phyloP scores from a whole-genome alignment of 1,140 invertebrate genomes.

The Diorhabda carinulata region DNA sequence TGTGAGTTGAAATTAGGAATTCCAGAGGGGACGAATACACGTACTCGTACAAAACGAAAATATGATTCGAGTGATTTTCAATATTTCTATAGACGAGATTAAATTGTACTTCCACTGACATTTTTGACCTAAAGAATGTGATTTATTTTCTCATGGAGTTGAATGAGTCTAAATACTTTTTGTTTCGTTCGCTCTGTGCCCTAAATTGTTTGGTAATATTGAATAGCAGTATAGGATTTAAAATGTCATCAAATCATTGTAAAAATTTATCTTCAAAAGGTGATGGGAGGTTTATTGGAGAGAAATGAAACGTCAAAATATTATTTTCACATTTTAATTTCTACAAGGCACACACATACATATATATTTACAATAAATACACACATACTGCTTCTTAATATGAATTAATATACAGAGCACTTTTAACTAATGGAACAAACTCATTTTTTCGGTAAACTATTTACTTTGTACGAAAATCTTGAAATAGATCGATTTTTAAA shows the following conservation, averaged over 20 bases:
- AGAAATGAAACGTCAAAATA: neutral
- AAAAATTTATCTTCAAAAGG: neutral
- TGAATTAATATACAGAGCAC: neutral
- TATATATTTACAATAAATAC: conserved; percentile 49
- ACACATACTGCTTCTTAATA: conserved; percentile 32
- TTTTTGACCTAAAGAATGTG: conserved; percentile 16
- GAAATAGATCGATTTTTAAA: too few relatives aligned
- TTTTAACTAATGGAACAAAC: too few relatives aligned
- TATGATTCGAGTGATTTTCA: conserved; percentile 25
- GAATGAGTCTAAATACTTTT: neutral
- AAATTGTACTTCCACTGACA: conserved; percentile 17
- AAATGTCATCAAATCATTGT: too few relatives aligned
- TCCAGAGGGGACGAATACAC: conserved; percentile 29
- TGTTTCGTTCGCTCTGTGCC: neutral
- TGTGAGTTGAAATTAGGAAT: conserved; percentile 35
- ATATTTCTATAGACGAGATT: conserved; percentile 13
- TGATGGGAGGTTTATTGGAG: neutral
- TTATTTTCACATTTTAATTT: conserved; percentile 26
- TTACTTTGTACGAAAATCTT: too few relatives aligned
- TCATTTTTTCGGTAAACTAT: too few relatives aligned
- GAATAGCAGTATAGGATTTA: neutral
- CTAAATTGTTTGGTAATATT: neutral
- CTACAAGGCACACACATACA: conserved; percentile 49
- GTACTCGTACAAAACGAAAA: conserved; percentile 26
- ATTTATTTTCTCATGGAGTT: neutral